Evolutionary conservation across 2,797 vertebrate genomes (phyloP), one percentile per base, ranked within the genome.

Genomic region (Syncerus caffer): DNA sequence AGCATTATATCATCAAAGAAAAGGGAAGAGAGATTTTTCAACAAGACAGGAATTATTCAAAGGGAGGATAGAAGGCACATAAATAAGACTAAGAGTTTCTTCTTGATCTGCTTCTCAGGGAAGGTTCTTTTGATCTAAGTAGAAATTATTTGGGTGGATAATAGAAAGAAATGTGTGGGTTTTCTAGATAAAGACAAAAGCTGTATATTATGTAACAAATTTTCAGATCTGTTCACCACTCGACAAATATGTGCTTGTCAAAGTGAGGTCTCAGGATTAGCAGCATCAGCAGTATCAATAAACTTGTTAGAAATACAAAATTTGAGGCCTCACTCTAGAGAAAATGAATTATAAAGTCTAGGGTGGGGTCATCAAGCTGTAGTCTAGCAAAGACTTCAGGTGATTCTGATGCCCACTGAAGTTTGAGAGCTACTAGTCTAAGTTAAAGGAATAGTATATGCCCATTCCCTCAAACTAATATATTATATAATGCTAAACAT

Each of bases 1-100:
- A 86, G n/a, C 45, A 71, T 93, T 97, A 89, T 79, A 83, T 89
- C 74, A 97, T 67, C 91, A 89, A 91, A 96, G 31, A 74, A 92
- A 96, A 86, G 85, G 34, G 15, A 89, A 96, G 19, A 97, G 5
- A 62, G 29, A 29, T 89, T 92, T 95, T 95, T 97, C 87, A 96
- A 86, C 21, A 86, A 64, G 93, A 71, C 47, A 95, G 83, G 11
- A 90, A 85, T 80, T 95, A 91, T 87, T 98, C 57, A 95, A 94
- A 96, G 50, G 45, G 58, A 97, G 78, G 25, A 34, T 25, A 71
- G 53, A 87, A 96, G 21, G 15, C 58, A 85, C 55, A 87, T 93
- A 96, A 94, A 87, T 89, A 45, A 91, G 38, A 96, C 25, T 58
- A 4, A 51, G 31, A 95, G 55, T 29, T 87, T 90, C 19, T 95